These are phyloP conservation scores for Otis tarda DNA, from an alignment of 2,113 vertebrate genomes.

Conservation along the genomic window DNA sequence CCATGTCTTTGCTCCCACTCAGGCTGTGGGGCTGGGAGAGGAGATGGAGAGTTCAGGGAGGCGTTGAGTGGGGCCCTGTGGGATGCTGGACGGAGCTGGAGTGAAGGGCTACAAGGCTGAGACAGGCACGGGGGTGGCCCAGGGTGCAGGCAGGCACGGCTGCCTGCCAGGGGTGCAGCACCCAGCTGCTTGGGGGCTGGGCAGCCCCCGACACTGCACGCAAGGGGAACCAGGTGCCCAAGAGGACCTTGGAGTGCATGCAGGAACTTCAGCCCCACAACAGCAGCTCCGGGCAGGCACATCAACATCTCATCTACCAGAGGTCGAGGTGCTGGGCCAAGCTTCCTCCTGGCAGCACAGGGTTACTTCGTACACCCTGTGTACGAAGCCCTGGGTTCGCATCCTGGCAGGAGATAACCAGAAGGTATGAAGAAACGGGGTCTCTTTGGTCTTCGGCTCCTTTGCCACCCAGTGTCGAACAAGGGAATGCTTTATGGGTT, in stretches of 20 bases:
- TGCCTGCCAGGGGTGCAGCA: background rate
- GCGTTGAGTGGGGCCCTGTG: background rate
- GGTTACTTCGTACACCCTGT: background rate
- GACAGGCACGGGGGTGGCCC: background rate
- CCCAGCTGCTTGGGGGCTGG: background rate
- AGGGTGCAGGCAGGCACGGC: background rate
- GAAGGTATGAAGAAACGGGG: background rate
- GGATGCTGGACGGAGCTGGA: background rate
- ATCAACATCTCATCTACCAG: background rate
- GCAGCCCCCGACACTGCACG: background rate
- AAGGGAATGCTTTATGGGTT: background rate
- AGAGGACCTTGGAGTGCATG: background rate
- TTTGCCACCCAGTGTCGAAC: background rate
- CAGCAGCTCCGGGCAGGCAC: background rate
- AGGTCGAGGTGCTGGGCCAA: accelerated
- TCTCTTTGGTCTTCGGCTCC: background rate
- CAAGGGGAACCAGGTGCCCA: background rate
- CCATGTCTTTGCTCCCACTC: background rate
- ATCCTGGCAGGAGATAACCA: background rate
- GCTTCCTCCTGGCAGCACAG: background rate
- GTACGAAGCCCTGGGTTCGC: background rate
- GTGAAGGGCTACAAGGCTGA: background rate
- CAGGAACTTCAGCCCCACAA: background rate
- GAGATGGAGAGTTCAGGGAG: background rate
- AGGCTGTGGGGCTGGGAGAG: background rate